phyloP scores from a whole-genome alignment of 2,113 vertebrate genomes.

The Semicossyphus pulcher region DNA sequence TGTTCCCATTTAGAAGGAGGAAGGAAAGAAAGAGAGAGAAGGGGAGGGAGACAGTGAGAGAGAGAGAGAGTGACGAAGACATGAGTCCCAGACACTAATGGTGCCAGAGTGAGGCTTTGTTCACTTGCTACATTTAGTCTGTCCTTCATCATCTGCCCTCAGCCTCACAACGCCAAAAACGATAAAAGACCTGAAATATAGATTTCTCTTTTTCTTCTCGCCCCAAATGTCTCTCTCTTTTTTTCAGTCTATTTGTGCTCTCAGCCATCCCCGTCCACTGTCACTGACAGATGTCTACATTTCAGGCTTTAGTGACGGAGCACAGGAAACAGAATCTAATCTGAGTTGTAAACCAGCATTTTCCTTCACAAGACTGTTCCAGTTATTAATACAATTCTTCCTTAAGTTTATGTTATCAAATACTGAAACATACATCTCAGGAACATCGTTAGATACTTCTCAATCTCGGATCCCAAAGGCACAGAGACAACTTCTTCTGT shows the following conservation, averaged over 20 bases:
- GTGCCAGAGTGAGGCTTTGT: constrained; percentile 82
- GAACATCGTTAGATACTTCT: neutral
- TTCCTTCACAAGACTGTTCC: neutral
- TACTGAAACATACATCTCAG: neutral
- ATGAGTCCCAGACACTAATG: constrained; percentile 79
- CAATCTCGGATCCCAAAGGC: neutral
- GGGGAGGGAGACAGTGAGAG: constrained; percentile 27
- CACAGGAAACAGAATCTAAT: neutral
- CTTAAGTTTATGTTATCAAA: neutral
- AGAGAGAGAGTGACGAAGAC: constrained; percentile 60
- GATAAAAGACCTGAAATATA: constrained; percentile 80
- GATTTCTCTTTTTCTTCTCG: constrained; percentile 68
- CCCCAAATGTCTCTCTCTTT: constrained; percentile 38
- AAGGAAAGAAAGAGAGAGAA: constrained; percentile 69
- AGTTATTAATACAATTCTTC: constrained; percentile 17
- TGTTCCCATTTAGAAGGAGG: constrained; percentile 84
- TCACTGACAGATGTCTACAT: constrained; percentile 38
- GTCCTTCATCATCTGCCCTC: constrained; percentile 81
- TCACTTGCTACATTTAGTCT: constrained; percentile 81
- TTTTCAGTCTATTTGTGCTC: constrained; percentile 59
- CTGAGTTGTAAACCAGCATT: neutral
- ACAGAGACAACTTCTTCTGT: too few relatives aligned
- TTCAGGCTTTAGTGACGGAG: constrained; percentile 2
- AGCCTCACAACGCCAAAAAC: constrained; percentile 73
- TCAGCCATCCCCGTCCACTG: constrained; percentile 41